phyloP scores from a whole-genome alignment of 2,888 invertebrate species.

The Minunthozetes semirufus region DNA sequence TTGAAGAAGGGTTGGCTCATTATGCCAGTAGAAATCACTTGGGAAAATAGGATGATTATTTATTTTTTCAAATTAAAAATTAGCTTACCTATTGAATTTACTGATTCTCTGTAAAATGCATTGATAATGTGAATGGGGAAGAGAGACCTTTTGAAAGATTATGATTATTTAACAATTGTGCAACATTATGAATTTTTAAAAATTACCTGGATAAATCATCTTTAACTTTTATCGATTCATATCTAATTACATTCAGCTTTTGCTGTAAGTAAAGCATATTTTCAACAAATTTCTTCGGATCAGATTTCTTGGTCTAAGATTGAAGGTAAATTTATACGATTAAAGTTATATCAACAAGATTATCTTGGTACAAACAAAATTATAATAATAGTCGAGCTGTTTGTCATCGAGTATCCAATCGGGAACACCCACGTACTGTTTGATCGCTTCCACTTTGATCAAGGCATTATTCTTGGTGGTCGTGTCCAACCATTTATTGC shows the following conservation, averaged over 20 bases:
- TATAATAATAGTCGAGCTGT: constrained; percentile 47
- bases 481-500: constrained; percentile 55
- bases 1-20: constrained; percentile 24
- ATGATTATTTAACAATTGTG: too few species aligned
- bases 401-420: constrained; percentile 47
- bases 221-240: too few species aligned
- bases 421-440: constrained; percentile 50
- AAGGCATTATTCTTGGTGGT: constrained; percentile 51
- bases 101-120: constrained; percentile 9
- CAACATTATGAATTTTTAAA: too few species aligned
- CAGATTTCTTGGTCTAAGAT: background rate
- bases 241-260: too few species aligned
- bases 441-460: constrained; percentile 53
- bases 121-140: constrained; percentile 23
- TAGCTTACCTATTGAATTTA: constrained; percentile 35
- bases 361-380: constrained; percentile 10
- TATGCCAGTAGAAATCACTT: constrained; percentile 31
- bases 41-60: background rate
- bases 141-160: constrained; percentile 17
- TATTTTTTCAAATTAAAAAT: background rate
- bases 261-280: background rate
- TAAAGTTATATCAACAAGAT: too few species aligned
- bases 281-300: constrained; percentile 16
- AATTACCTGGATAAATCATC: too few species aligned
- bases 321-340: too few species aligned